These are phyloP conservation scores for Triplophysa siluroides DNA, from an alignment of 2,113 vertebrate species.

Conservation along the genomic window DNA sequence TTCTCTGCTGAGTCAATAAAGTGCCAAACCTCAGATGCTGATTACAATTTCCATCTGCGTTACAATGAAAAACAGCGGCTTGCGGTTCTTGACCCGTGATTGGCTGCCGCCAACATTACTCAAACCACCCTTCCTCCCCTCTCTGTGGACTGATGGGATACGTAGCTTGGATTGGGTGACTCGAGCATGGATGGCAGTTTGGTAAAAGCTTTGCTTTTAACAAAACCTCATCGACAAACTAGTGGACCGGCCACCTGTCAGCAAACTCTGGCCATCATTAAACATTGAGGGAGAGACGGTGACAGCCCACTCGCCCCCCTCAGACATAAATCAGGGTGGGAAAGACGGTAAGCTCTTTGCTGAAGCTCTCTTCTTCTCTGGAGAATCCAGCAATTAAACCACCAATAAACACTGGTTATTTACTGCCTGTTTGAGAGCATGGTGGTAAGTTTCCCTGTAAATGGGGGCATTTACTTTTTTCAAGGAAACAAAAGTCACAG, in stretches of 20 bases:
- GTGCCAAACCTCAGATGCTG: not conserved
- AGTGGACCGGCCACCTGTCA: not conserved
- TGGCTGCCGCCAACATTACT: not conserved
- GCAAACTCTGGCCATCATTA: slow-evolving; percentile 27
- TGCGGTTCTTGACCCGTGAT: not conserved
- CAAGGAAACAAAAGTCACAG: not conserved
- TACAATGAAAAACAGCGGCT: not conserved
- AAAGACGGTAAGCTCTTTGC: not conserved
- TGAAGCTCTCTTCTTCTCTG: slow-evolving; percentile 18
- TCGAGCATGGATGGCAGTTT: not conserved
- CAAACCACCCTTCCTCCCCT: not conserved
- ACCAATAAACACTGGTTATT: slow-evolving; percentile 14
- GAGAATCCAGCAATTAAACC: slow-evolving; percentile 3
- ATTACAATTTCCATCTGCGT: not conserved
- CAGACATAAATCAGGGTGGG: slow-evolving; percentile 9
- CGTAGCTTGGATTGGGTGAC: not conserved
- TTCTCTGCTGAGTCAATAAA: not conserved
- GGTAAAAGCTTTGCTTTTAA: not conserved
- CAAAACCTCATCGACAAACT: slow-evolving; percentile 1
- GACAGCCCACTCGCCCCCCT: not conserved
- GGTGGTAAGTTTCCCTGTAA: not conserved
- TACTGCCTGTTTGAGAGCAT: not conserved
- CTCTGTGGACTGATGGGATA: not conserved
- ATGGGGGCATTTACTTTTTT: not conserved
- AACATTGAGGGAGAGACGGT: not conserved